Evolutionary conservation across 92 coral and sea anemone genomes (phyloP), one percentile per base, ranked within the genome.

Genomic region (Muricea muricata): DNA sequence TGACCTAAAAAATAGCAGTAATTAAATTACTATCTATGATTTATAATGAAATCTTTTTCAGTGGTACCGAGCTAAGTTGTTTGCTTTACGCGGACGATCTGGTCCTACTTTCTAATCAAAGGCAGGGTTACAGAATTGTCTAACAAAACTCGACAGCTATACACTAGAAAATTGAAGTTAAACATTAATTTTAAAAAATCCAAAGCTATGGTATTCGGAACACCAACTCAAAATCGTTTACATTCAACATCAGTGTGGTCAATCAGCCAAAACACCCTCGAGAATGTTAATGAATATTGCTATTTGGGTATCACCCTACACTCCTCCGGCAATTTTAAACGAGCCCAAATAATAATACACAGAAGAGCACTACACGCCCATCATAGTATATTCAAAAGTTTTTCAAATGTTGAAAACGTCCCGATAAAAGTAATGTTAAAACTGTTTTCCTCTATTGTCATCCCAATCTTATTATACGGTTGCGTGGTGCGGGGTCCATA

Each of bases 141-240:
- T 58, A 34, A 29, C 31, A 80, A 29, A 42, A 81, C 7, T 42
- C 30, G 39, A 21, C 41, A 1, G 46, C 34, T 30, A 61, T 50
- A 25, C n/a, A 39, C 55, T 37, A 65, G 45, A 24, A 81, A 65
- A 65, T 81, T 78, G 86, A 66, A 65, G 31, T 56, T 68, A 20
- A 20, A 81, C 11, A 50, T 68, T 54, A 54, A 54, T 54, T 14
- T 54, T 18, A 54, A 54, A 54, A 54, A 54, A 54, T 17, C 61
- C 25, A 54, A 54, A 54, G 61, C n/a, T 23, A 7, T 54, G n/a
- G 25, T 54, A 54, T 54, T 54, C n/a, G 24, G 31, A 66, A 81
- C 34, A 24, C 32, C 10, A 67, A 67, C 77, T 34, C 65, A 17
- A 65, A 65, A 65, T 24, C 29, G n/a, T 15, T 4, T 4, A 9